Evolutionary conservation across 2,113 vertebrate species (phyloP).

Genomic region (Elgaria multicarinata): DNA sequence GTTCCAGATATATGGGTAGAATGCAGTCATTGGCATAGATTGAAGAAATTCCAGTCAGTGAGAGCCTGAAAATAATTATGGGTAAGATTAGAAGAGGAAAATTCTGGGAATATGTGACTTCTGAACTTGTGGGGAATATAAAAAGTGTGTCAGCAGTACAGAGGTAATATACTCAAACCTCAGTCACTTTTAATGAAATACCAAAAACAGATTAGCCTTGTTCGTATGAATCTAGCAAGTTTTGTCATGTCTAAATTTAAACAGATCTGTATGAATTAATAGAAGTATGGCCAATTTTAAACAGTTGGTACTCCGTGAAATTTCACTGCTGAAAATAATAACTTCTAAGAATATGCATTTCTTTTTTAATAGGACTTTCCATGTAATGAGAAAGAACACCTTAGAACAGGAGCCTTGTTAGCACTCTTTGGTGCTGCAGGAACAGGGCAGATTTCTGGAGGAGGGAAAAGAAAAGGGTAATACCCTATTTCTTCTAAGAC

Average conservation of each 20-base stretch:
- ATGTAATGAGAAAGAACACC: not conserved
- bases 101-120: slow-evolving; percentile 1
- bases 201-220: not conserved
- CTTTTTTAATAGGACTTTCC: not conserved
- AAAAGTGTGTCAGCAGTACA: not conserved
- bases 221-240: not conserved
- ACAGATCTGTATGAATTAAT: not conserved
- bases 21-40: too few relatives aligned
- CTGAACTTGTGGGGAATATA: not conserved
- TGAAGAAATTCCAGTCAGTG: not conserved
- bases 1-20: not conserved
- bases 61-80: not conserved
- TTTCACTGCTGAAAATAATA: not conserved
- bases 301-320: not conserved
- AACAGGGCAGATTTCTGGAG: not conserved
- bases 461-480: too few relatives aligned
- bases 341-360: not conserved
- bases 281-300: not conserved
- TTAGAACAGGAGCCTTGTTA: not conserved
- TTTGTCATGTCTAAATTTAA: not conserved
- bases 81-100: not conserved
- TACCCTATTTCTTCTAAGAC: too few relatives aligned
- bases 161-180: not conserved
- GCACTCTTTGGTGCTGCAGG: not conserved
- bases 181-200: not conserved